Base-by-base conservation (phyloP, 1,140 invertebrate species). In the Homarus americanus region DNA sequence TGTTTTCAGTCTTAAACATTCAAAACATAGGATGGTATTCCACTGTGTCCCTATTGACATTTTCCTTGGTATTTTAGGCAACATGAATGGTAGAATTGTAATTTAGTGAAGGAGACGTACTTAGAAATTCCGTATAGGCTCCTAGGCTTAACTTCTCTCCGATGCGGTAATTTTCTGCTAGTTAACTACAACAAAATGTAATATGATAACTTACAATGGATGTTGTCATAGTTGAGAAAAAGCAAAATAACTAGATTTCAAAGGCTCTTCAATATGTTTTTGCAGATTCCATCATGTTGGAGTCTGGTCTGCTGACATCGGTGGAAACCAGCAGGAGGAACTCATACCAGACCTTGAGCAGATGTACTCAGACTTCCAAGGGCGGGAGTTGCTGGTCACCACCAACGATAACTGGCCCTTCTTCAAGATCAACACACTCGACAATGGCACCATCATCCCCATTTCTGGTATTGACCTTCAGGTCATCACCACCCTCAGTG, bases 391-490 rank as follows among this genome's bases (percentile, higher is more conserved):
- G 75, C 34, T 79, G 10, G 75, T 87, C 34, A 79, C 85, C 20
- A 79, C 85, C 49, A 79, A 79, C 53, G 38, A 87, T 49, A 87
- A 87, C 53, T 58, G 85, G 75, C 85, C 85, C 34, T 87, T 87
- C 85, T 76, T 87, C 49, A 79, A 63, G 76, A 87, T 87, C 24
- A 78, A 79, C 34, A 66, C 53, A 10, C 66, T 87, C 38, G 44
- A 40, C 49, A 87, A 87, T n/a, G 85, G 85, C 5, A 80, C 85
- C 1, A 49, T 79, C 75, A 49, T 87, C 7, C 85, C 85, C 9
- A 32, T 79, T 36, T 58, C 73, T 5, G 85, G 85, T 17, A 79
- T 87, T 15, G 85, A 87, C 36, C 44, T 87, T 28, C 49, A 58
- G 7, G 85, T 87, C 53, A 78, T 87, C 32, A 41, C 40, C 28